Evolutionary conservation across 2,797 vertebrate genomes (phyloP).

Genomic region (Sebastiscus albofasciatus): DNA sequence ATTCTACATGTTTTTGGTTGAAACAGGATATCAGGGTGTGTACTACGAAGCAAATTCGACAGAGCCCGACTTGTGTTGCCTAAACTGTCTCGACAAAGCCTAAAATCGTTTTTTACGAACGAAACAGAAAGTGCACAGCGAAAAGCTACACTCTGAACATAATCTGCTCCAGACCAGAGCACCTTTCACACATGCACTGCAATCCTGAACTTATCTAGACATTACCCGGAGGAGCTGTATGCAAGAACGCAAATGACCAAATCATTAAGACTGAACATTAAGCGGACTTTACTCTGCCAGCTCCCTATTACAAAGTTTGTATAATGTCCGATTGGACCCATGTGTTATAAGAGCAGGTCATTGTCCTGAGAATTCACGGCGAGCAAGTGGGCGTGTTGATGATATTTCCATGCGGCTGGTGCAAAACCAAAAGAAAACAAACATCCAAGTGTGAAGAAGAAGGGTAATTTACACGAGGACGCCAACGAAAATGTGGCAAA

Average conservation of each 20-base stretch:
- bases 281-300: not conserved
- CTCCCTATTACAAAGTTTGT: not conserved
- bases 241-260: not conserved
- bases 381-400: no score
- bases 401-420: no score
- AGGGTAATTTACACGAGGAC: not conserved
- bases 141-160: no score
- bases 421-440: not conserved
- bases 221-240: not conserved
- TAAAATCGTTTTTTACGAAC: no score
- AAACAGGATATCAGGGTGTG: not conserved
- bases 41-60: no score
- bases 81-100: no score
- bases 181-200: not conserved
- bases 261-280: not conserved
- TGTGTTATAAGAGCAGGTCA: no score
- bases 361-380: no score
- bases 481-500: not conserved
- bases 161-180: not conserved
- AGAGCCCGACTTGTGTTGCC: not conserved
- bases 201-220: not conserved
- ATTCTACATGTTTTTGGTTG: not conserved
- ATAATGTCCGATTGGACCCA: no score
- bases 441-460: not conserved
- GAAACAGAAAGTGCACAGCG: no score